Evolutionary conservation across 2,113 vertebrate genomes (phyloP).

Genomic region (Megaceryle maxima): DNA sequence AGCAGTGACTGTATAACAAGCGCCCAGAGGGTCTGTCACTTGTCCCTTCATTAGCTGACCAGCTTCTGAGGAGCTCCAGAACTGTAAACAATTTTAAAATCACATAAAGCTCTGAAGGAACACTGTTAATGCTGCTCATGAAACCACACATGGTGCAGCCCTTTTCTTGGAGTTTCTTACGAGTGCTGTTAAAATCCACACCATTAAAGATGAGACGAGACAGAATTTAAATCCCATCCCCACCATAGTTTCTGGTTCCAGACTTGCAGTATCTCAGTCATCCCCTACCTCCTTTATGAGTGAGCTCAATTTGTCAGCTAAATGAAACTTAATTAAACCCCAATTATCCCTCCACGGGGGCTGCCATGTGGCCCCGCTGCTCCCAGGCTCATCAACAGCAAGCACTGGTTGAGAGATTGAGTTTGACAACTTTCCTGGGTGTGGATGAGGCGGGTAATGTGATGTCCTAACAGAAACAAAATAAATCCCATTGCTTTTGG

Average conservation of each 20-base stretch:
- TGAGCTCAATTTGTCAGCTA: neutral
- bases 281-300: neutral
- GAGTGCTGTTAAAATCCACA: neutral
- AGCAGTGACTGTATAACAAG: neutral
- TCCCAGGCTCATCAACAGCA: neutral
- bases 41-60: rapidly evolving
- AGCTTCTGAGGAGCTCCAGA: neutral
- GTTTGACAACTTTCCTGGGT: neutral
- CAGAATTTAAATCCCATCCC: neutral
- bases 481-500: neutral
- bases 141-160: neutral
- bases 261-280: neutral
- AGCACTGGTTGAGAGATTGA: rapidly evolving
- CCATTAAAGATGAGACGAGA: neutral
- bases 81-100: neutral
- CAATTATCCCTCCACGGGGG: neutral
- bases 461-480: neutral
- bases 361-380: neutral
- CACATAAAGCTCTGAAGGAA: neutral
- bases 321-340: neutral
- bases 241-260: rapidly evolving
- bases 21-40: rapidly evolving
- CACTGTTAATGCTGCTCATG: neutral
- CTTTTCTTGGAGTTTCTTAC: neutral
- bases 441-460: neutral